phyloP scores from a whole-genome alignment of 2,113 vertebrate species.

The Electrona antarctica region DNA sequence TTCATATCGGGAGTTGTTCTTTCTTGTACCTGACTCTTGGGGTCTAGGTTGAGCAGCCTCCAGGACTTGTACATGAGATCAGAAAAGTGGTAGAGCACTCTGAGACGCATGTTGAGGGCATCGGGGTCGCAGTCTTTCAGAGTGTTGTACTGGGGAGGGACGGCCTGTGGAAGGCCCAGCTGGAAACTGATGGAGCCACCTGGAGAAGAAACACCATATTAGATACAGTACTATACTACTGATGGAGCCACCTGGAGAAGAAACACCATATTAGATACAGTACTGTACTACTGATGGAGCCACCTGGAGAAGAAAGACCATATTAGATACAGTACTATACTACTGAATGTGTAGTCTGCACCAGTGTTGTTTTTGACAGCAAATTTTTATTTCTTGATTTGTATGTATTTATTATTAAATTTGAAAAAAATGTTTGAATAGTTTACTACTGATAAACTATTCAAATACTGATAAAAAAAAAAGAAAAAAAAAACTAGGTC shows the following conservation, averaged over 20 bases:
- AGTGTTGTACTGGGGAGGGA: constrained; percentile 82
- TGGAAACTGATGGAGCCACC: constrained; percentile 69
- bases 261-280: constrained; percentile 5
- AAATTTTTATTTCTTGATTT: too few relatives aligned
- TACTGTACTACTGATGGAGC: constrained; percentile 46
- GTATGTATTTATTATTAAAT: too few relatives aligned
- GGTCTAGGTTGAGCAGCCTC: constrained; percentile 80
- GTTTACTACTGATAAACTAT: too few relatives aligned
- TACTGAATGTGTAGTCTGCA: too few relatives aligned
- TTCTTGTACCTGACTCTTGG: constrained; percentile 68
- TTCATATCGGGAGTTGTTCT: background rate
- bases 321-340: background rate
- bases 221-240: constrained; percentile 8
- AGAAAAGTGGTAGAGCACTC: constrained; percentile 82
- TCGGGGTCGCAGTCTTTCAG: constrained; percentile 79
- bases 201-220: constrained; percentile 32
- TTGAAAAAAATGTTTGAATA: too few relatives aligned
- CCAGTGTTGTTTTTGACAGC: too few relatives aligned
- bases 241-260: constrained; percentile 61
- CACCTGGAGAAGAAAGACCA: constrained; percentile 54
- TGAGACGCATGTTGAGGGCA: constrained; percentile 75
- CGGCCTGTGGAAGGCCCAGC: constrained; percentile 75
- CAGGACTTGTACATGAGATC: constrained; percentile 86
- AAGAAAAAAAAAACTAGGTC: too few relatives aligned
- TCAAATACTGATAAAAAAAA: too few relatives aligned